Evolutionary conservation across 2,113 vertebrate species (phyloP).

Genomic region (Takifugu flavidus): DNA sequence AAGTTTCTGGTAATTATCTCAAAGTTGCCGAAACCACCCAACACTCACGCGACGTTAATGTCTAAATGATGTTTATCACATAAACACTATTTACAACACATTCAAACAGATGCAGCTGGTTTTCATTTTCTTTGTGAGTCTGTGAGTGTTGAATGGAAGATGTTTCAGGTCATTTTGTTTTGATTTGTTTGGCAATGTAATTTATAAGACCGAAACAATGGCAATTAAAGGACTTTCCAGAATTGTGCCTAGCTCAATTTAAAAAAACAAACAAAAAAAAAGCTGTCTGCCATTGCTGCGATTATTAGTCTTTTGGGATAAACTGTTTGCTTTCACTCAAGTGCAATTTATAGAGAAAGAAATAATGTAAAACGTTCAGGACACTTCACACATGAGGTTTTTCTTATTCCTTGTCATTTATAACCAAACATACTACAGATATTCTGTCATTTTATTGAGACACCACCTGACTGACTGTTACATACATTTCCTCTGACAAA

Average conservation of each 20-base stretch:
- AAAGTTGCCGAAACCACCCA: constrained; percentile 50
- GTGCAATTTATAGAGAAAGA: not conserved
- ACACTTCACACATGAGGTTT: too few relatives aligned
- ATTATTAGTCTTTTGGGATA: not conserved
- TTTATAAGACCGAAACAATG: constrained; percentile 24
- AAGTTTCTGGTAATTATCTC: constrained; percentile 63
- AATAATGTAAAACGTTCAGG: too few relatives aligned
- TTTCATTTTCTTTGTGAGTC: constrained; percentile 32
- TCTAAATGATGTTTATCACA: constrained; percentile 61
- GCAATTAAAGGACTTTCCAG: constrained; percentile 13
- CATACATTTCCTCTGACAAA: too few relatives aligned
- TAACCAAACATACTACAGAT: too few relatives aligned
- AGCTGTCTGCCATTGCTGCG: too few relatives aligned
- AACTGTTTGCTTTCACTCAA: not conserved
- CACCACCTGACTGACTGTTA: too few relatives aligned
- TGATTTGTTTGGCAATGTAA: constrained; percentile 25
- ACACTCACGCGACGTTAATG: constrained; percentile 51
- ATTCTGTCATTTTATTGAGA: too few relatives aligned
- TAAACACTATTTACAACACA: constrained; percentile 64
- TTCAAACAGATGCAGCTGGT: constrained; percentile 56
- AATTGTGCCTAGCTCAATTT: not conserved
- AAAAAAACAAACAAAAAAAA: not conserved
- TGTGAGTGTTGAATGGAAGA: constrained; percentile 36
- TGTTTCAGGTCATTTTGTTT: constrained; percentile 39
- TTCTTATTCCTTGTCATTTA: too few relatives aligned